These are phyloP conservation scores for Drosophila tanythrix DNA, from an alignment of 2,888 invertebrate species.

Conservation along the genomic window DNA sequence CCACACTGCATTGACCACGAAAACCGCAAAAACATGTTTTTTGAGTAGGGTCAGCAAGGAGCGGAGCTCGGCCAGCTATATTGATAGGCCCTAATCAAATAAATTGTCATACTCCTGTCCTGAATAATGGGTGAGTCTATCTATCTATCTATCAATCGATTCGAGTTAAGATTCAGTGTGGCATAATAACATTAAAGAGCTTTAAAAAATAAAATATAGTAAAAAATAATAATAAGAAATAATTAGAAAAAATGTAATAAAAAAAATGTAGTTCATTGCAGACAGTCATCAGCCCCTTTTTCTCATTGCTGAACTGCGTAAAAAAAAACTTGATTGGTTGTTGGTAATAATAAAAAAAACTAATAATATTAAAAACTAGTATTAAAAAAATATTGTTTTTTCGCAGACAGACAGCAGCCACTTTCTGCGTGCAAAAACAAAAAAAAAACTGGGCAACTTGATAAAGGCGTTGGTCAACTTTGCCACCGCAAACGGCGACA, in stretches of 20 bases:
- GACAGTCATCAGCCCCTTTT: background rate
- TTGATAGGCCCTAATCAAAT: constrained; percentile 58
- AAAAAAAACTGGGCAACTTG: constrained; percentile 12
- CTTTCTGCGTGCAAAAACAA: background rate
- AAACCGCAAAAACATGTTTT: constrained; percentile 54
- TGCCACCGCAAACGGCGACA: constrained; percentile 20
- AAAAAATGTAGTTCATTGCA: background rate
- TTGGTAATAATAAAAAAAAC: background rate
- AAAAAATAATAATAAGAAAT: background rate
- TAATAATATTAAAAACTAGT: background rate
- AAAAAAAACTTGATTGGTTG: background rate
- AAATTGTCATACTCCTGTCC: constrained; percentile 54
- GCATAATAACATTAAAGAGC: constrained; percentile 6
- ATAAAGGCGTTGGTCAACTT: constrained; percentile 22
- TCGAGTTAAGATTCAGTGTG: constrained; percentile 5
- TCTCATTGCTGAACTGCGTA: background rate
- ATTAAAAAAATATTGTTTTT: background rate
- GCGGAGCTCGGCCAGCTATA: constrained; percentile 8
- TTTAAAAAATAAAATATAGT: background rate
- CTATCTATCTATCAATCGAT: constrained; percentile 9
- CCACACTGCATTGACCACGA: constrained; percentile 33
- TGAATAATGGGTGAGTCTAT: background rate
- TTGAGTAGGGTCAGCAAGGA: constrained; percentile 37
- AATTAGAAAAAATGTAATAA: background rate
- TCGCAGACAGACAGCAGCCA: background rate